Conservation (phyloP, 2,888 invertebrate genomes). For the Invenusta paracnida region DNA sequence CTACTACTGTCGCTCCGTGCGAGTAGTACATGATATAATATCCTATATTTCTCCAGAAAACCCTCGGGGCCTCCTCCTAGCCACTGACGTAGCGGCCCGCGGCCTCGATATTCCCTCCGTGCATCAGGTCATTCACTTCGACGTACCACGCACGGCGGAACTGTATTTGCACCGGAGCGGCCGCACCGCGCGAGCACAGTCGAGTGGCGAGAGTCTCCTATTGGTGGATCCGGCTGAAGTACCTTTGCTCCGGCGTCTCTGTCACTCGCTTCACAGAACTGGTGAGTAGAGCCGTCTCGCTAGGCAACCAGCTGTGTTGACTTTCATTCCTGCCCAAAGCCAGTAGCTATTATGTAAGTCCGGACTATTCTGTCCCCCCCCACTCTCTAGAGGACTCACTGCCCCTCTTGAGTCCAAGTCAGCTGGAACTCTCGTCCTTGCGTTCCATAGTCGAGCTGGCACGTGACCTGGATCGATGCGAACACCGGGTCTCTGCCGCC, state of each 20-base stretch:
- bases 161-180: conserved; percentile 94
- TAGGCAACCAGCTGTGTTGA: not conserved
- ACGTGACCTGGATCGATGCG: not conserved
- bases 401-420: not conserved
- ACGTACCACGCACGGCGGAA: conserved; percentile 66
- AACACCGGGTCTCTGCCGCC: not conserved
- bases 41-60: conserved; percentile 52
- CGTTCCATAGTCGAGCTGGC: conserved; percentile 64
- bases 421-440: not conserved
- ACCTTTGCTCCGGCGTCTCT: not conserved
- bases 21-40: no score
- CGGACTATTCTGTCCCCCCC: not conserved
- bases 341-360: no score
- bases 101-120: conserved; percentile 89
- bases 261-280: not conserved
- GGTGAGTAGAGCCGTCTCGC: no score
- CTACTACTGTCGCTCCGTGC: no score
- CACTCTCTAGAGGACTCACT: not conserved
- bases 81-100: conserved; percentile 92
- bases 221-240: conserved; percentile 83
- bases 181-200: conserved; percentile 82
- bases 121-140: conserved; percentile 92
- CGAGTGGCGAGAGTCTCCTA: conserved; percentile 82
- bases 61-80: conserved; percentile 73
- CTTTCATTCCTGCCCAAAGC: no score